Base-by-base conservation (phyloP, 1,140 invertebrate genomes). In the Aphidius ervi region DNA sequence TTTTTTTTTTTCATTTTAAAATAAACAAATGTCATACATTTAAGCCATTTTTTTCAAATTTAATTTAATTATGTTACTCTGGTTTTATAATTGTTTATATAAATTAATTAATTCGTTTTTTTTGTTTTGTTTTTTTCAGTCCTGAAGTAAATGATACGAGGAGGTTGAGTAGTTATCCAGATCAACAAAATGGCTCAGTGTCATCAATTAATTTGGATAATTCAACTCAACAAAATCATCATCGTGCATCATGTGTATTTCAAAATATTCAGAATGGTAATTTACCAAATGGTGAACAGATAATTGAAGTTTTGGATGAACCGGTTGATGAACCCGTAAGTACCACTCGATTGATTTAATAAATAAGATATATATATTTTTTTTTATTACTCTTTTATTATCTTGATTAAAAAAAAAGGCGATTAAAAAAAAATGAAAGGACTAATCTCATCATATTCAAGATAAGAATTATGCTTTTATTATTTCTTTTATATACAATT, bases 291-390 rank as follows among this genome's bases (percentile, higher is more conserved):
- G 47, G 60, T 1, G 67, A 67, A 49, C 68, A 69, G 41, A 69
- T 70, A 37, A 65, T 73, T 10, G 74, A 75, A 62, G 65, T 75
- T 1, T 65, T 75, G 41, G 74, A 75, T 31, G 74, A 75, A 46
- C 74, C 74, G 46, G 74, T 75, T 61, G 74, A 75, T 62, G 74
- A 75, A 63, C 70, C 70, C 63, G 74, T 75, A 47, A 73, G 70
- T 70, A 37, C 45, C 47, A 9, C 48, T 55, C 20, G 6, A 31
- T 31, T 31, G 4, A 31, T 31, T 31, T 31, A 31, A 31, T 31
- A 31, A 31, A 31, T 31, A 31, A 31, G 23, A 31, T 31, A 31
- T 31, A 3, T 31, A 31, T 31, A 31, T 31, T 31, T 31, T 31
- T 31, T 31, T 31, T 31, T 31, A 31, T 31, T 31, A 31, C 23